Evolutionary conservation across 2,888 invertebrate species (phyloP), one percentile per base, ranked within the genome.

Genomic region (Melanotus villosus): DNA sequence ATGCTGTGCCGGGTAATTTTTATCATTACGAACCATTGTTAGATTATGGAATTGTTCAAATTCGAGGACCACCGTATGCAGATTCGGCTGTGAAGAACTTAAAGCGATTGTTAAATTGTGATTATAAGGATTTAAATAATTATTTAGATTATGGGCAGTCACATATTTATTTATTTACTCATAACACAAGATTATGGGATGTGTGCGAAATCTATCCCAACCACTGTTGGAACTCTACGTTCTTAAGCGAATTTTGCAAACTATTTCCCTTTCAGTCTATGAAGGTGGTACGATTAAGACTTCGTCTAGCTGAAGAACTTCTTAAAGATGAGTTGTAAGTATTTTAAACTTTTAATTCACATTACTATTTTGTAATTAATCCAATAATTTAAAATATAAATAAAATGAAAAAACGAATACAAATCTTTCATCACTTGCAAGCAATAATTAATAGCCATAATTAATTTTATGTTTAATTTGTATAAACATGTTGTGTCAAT

Each of bases 21-120:
- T 96, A 96, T 85, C 95, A 96, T 82, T 96, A 96, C 81, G 96
- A 97, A 84, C 96, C 96, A 30, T 85, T 96, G 70, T 86, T 95
- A 68, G 91, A 93, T 80, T 93, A 92, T 84, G 93, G 92, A 70
- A 94, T 95, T 76, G 88, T 92, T 74, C 94, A 94, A 86, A 91
- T 95, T 66, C 88, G 95, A 77, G 92, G 92, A 6, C 89, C 91
- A 18, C 92, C 92, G 1, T 85, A 91, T 52, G 89, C 92, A n/a
- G 87, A 89, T 38, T 84, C 88, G 75, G 94, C 93, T 21, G 81
- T 94, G 68, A 85, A 85, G 65, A 91, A 89, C 80, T 86, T 95
- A 59, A 91, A 90, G 80, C 88, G 90, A 74, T 88, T 96, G 81
- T 87, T 95, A 73, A 90, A 89, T 80, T 95, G 95, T 85, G 89